These are phyloP conservation scores for Minunthozetes semirufus DNA, from an alignment of 2,888 invertebrate species.

Conservation along the genomic window DNA sequence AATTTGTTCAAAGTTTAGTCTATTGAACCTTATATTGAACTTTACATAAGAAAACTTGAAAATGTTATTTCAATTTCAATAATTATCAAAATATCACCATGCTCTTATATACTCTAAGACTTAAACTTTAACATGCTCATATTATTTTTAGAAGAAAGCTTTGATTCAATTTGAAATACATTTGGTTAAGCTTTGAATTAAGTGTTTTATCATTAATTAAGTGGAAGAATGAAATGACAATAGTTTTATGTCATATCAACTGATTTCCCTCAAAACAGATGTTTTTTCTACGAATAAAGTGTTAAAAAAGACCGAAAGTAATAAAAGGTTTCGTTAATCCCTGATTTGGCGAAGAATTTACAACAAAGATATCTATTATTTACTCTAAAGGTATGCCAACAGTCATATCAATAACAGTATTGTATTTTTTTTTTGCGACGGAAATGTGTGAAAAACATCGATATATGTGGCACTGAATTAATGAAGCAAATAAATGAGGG, in stretches of 20 bases:
- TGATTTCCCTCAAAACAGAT: not conserved
- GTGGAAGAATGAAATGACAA: too few species aligned
- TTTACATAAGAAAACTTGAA: not conserved
- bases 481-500: conserved; percentile 9
- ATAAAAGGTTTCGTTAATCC: not conserved
- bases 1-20: conserved; percentile 7
- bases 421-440: conserved; percentile 5
- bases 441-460: conserved; percentile 18
- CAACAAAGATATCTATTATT: conserved; percentile 10
- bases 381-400: not conserved
- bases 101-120: too few species aligned
- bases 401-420: not conserved
- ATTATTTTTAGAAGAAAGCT: too few species aligned
- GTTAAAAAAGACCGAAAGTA: not conserved
- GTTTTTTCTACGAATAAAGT: not conserved
- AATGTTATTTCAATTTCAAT: not conserved
- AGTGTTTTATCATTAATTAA: too few species aligned
- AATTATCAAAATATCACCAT: too few species aligned
- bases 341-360: not conserved
- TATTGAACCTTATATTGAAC: not conserved
- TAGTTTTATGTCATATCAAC: too few species aligned
- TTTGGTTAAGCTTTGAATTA: too few species aligned
- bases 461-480: conserved; percentile 1
- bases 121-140: too few species aligned
- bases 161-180: too few species aligned